A percentile compares a stretch with the other conserved stretches of the same genome.
These are phyloP conservation scores for Lophochroa leadbeateri DNA, from an alignment of 2,113 vertebrate genomes.

Conservation along the genomic window DNA sequence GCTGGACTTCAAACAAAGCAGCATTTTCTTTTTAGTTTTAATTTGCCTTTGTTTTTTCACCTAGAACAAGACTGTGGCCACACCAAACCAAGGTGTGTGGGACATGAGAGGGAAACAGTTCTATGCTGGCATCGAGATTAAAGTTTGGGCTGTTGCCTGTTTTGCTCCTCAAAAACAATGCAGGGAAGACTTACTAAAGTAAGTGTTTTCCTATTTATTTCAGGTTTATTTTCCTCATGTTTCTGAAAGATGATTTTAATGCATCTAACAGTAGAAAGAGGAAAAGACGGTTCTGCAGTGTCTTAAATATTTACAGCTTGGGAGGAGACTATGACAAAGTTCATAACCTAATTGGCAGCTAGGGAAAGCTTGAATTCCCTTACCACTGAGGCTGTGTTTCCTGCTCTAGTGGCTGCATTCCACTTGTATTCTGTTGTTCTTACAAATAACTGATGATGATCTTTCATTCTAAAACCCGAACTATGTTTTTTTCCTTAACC, in stretches of 20 bases:
- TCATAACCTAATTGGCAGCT: background rate
- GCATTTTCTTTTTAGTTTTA: background rate
- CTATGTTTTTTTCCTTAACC: background rate
- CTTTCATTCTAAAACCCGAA: background rate
- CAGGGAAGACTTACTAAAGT: conserved; percentile 97
- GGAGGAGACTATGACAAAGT: background rate
- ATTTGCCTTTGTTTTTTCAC: conserved; percentile 54
- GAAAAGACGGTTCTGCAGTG: background rate
- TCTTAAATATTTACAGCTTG: background rate
- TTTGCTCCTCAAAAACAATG: conserved; percentile 99
- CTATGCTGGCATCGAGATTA: conserved; percentile 99
- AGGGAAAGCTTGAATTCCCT: background rate
- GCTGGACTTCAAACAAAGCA: background rate
- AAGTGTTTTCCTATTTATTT: conserved; percentile 75
- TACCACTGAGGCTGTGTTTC: background rate
- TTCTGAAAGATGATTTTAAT: background rate
- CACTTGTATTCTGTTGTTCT: background rate
- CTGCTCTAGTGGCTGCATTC: background rate
- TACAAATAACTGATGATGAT: background rate
- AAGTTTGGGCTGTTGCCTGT: conserved; percentile 99
- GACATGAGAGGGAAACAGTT: conserved; percentile 99
- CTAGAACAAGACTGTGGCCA: conserved; percentile 98
- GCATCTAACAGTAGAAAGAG: background rate
- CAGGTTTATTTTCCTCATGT: background rate
- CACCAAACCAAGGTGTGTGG: conserved; percentile 99